phyloP scores from a whole-genome alignment of 2,113 vertebrate species.

The Mystacornis crossleyi region DNA sequence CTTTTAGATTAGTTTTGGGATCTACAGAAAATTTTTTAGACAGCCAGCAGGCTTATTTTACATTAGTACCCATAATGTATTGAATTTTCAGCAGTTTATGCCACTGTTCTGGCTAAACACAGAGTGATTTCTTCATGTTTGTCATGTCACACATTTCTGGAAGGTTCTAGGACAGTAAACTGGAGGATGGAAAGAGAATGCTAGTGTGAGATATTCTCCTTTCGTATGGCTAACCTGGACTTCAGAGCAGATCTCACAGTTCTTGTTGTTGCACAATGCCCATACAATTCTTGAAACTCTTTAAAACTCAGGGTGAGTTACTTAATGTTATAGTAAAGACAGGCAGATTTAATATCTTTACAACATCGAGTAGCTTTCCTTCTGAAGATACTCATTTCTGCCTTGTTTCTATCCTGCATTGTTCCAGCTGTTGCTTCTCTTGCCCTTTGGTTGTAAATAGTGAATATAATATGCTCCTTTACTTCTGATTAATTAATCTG shows the following conservation, averaged over 20 bases:
- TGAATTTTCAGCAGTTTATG: not conserved
- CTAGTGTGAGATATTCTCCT: not conserved
- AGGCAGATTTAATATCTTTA: not conserved
- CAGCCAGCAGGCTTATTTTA: not conserved
- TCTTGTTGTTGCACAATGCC: not conserved
- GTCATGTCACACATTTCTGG: accelerated
- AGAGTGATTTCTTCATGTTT: not conserved
- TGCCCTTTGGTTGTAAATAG: not conserved
- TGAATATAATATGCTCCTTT: not conserved
- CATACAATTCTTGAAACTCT: not conserved
- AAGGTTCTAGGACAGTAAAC: not conserved
- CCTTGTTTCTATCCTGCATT: not conserved
- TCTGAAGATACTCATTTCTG: not conserved
- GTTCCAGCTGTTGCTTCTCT: not conserved
- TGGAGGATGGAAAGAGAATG: not conserved
- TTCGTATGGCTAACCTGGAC: not conserved
- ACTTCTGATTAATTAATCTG: not conserved
- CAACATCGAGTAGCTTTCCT: not conserved
- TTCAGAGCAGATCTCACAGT: not conserved
- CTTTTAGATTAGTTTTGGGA: not conserved
- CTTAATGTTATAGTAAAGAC: not conserved
- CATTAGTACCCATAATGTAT: not conserved
- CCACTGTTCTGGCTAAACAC: not conserved
- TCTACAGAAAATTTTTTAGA: not conserved
- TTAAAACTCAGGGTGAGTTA: not conserved